Evolutionary conservation across 2,113 vertebrate genomes (phyloP).

Genomic region (Nycticryphes semicollaris): DNA sequence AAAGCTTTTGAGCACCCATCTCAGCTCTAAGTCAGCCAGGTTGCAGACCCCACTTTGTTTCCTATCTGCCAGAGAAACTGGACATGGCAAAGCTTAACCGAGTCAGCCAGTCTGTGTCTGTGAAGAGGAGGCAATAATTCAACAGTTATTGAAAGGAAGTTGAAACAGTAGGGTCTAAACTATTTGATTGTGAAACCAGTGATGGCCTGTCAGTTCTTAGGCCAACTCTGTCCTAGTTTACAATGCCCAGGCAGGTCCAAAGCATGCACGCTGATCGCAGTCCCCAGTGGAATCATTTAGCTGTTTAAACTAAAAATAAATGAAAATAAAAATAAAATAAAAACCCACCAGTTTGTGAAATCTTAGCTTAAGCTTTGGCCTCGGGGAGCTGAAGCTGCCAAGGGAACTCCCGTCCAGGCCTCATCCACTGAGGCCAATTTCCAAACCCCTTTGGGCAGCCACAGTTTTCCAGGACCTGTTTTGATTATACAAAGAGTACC

Average conservation of each 20-base stretch:
- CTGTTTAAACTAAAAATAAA: background rate
- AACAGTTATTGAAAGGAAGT: slow-evolving; percentile 9
- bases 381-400: background rate
- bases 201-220: background rate
- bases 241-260: background rate
- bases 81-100: background rate
- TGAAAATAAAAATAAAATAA: background rate
- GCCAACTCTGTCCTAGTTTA: background rate
- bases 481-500: background rate
- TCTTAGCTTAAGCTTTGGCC: background rate
- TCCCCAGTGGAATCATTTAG: background rate
- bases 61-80: background rate
- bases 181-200: slow-evolving; percentile 11
- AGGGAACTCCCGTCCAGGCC: background rate
- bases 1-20: background rate
- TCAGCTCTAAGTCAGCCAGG: background rate
- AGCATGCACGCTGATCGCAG: accelerated
- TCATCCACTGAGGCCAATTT: background rate
- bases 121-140: background rate
- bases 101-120: background rate
- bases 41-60: background rate
- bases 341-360: background rate
- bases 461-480: background rate
- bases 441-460: background rate
- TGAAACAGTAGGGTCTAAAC: background rate